A percentile compares a stretch with the other conserved stretches of the same genome.
These are phyloP conservation scores for Rhorus exstirpatorius DNA, from an alignment of 2,888 invertebrate species.

Conservation along the genomic window DNA sequence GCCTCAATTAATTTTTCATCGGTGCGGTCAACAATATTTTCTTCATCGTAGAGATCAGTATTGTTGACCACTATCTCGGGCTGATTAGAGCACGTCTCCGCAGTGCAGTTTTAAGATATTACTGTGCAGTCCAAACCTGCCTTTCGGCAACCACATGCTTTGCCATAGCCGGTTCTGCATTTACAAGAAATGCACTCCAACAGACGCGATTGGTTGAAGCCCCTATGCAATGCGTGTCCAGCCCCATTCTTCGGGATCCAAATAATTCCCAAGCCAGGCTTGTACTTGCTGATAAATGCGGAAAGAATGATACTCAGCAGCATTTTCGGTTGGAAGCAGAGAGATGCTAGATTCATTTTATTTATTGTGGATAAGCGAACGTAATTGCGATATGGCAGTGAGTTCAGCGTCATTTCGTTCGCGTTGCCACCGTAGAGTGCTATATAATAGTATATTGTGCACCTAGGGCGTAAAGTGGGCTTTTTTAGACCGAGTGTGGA, in stretches of 20 bases:
- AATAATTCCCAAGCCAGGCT: conserved; percentile 9
- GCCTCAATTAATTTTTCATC: not conserved
- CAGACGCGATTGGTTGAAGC: conserved; percentile 37
- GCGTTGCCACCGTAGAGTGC: not conserved
- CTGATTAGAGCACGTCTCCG: not conserved
- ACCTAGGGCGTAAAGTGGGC: too few species aligned
- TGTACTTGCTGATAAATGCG: conserved; percentile 62
- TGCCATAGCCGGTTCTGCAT: conserved; percentile 48
- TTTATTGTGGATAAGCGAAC: conserved; percentile 2
- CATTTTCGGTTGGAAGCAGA: conserved; percentile 59
- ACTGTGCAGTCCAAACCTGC: conserved; percentile 42
- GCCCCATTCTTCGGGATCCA: too few species aligned
- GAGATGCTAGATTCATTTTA: conserved; percentile 35
- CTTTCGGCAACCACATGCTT: conserved; percentile 39
- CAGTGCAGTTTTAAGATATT: conserved; percentile 1
- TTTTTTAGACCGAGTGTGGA: too few species aligned
- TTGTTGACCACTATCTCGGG: not conserved
- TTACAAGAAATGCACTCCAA: conserved; percentile 47
- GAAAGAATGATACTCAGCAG: conserved; percentile 53
- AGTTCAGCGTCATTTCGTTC: not conserved
- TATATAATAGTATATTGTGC: too few species aligned
- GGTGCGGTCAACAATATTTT: not conserved
- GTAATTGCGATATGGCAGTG: not conserved
- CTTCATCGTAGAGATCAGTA: not conserved
- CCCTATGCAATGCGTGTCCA: too few species aligned